Evolutionary conservation across 2,113 vertebrate genomes (phyloP).

Genomic region (Columbina picui): DNA sequence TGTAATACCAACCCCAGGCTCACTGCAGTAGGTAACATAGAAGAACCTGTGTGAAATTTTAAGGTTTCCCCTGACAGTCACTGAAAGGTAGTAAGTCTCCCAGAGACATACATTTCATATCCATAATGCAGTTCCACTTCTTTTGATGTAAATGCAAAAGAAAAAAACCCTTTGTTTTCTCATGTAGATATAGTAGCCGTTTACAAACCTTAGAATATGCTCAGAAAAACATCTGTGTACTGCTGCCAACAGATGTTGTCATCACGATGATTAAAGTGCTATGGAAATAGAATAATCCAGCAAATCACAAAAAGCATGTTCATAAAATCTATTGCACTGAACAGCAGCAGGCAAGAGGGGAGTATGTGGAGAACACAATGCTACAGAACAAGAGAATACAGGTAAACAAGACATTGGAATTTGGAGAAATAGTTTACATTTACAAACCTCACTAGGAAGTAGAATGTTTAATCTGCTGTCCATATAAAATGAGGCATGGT

Average conservation of each 20-base stretch:
- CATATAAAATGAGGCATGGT: not conserved
- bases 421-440: not conserved
- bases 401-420: not conserved
- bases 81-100: not conserved
- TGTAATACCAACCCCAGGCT: not conserved
- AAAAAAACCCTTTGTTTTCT: not conserved
- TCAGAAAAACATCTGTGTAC: constrained; percentile 30
- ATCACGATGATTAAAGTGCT: constrained; percentile 65
- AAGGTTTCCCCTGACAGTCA: not conserved
- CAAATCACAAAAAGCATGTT: constrained; percentile 10
- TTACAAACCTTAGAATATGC: not conserved
- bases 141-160: not conserved
- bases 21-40: not conserved
- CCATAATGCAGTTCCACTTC: not conserved
- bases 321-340: constrained; percentile 7
- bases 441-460: not conserved
- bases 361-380: not conserved
- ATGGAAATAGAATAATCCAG: constrained; percentile 62
- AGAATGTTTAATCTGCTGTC: not conserved
- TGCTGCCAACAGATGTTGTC: constrained; percentile 60
- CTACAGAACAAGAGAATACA: not conserved
- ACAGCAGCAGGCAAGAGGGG: not conserved
- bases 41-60: not conserved
- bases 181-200: not conserved
- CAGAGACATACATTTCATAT: not conserved